Percentiles rank a stretch among this genome's conserved stretches.
Evolutionary conservation across 1,140 invertebrate genomes (phyloP).

Genomic region (Apis florea): DNA sequence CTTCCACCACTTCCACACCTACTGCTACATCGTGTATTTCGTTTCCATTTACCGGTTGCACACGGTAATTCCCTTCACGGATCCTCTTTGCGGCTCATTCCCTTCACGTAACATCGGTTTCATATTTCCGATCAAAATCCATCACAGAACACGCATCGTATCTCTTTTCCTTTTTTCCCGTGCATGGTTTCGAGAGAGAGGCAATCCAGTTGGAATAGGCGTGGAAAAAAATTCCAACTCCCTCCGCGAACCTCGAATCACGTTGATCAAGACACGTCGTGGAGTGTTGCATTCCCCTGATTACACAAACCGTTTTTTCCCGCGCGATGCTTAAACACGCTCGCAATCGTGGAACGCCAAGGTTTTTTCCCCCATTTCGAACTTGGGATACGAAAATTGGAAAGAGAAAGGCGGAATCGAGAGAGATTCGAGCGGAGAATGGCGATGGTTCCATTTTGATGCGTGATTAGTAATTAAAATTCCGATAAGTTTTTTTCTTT

Average conservation of each 20-base stretch:
- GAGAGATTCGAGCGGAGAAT: not conserved
- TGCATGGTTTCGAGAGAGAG: not conserved
- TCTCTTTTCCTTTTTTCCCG: not conserved
- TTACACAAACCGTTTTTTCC: slow-evolving; percentile 22
- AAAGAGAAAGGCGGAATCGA: not conserved
- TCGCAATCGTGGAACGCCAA: too few relatives aligned
- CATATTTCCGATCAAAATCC: slow-evolving; percentile 32
- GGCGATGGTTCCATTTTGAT: too few relatives aligned
- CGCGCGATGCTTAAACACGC: too few relatives aligned
- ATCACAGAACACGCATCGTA: not conserved
- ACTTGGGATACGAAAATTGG: too few relatives aligned
- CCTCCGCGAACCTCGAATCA: slow-evolving; percentile 22
- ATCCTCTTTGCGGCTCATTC: slow-evolving; percentile 17
- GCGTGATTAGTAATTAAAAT: not conserved
- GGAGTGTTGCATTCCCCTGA: slow-evolving; percentile 38
- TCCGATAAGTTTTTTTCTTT: not conserved
- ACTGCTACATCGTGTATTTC: too few relatives aligned
- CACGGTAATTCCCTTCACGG: slow-evolving; percentile 2
- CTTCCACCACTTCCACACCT: not conserved
- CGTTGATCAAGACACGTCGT: slow-evolving; percentile 46
- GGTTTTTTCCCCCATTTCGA: too few relatives aligned
- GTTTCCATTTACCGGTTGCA: not conserved
- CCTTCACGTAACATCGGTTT: slow-evolving; percentile 12
- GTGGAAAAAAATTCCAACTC: not conserved
- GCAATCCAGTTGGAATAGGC: slow-evolving; percentile 2